Evolutionary conservation across 2,888 invertebrate species (phyloP), one percentile per base, ranked within the genome.

Genomic region (Acanthacorydalis orientalis): DNA sequence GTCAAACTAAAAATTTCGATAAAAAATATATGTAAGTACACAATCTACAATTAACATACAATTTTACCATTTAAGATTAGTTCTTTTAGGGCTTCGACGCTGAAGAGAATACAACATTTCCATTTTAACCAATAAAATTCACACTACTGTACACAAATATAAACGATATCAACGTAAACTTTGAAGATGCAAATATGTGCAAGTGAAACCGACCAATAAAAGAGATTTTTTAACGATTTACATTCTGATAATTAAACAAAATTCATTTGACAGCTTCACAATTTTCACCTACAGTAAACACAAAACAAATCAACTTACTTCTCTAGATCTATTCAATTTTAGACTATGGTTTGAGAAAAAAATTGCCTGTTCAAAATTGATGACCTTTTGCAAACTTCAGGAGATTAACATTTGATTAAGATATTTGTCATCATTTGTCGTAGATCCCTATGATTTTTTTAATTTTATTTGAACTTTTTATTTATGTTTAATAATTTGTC

Each of bases 1-100:
- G 66, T 64, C n/a, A 69, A 60, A 54, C 70, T 70, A 53, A 7
- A 47, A 46, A 23, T 15, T 34, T 23, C 31, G 9, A 14, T 31
- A 46, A 33, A 31, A 33, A 7, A 38, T 32, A 23, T 6, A 41
- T 46, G 31, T 14, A n/a, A 15, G 31, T 23, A 23, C 2, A 12
- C 12, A 42, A n/a, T 15, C 2, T 39, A 10, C 12, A 38, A 31
- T 46, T 14, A n/a, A 46, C 15, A 12, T 23, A 23, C 23, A 23
- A 23, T 23, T 33, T 34, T n/a, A 47, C 42, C 11, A 47, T 35
- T 42, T 43, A 9, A 46, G 12, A 11, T 33, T 32, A 45, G 23
- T 31, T 46, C 31, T 12, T 12, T 46, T 46, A 10, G 46, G 40
- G n/a, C 31, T 12, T 16, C 40, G 31, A 31, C 46, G 46, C 31